Percentiles rank a stretch among this genome's conserved stretches.
Evolutionary conservation across 2,797 vertebrate species (phyloP).

Genomic region (Natrix natrix): DNA sequence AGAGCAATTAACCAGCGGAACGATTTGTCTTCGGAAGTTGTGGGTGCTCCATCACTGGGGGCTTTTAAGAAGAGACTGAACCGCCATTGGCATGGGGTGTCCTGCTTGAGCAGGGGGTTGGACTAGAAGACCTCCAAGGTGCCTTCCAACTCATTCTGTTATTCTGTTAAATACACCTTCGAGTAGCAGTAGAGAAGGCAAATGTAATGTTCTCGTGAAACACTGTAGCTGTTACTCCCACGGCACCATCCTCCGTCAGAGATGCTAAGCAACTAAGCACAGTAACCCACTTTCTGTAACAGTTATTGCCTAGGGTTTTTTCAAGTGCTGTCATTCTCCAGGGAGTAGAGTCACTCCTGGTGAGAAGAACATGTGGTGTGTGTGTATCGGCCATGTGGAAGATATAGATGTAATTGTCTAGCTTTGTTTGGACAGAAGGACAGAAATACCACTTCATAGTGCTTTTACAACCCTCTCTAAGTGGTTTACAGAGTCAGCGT

Average conservation of each 20-base stretch:
- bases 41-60: background rate
- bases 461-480: too few relatives aligned
- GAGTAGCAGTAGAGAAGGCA: background rate
- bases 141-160: background rate
- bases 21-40: background rate
- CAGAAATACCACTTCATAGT: too few relatives aligned
- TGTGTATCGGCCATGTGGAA: background rate
- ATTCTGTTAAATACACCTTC: background rate
- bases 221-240: background rate
- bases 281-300: constrained; percentile 56
- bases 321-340: background rate
- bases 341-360: background rate
- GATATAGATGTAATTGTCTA: background rate
- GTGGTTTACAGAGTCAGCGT: too few relatives aligned
- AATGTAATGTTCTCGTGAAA: background rate
- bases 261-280: constrained; percentile 57
- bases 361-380: background rate
- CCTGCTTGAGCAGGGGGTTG: background rate
- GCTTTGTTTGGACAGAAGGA: background rate
- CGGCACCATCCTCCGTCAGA: constrained; percentile 29
- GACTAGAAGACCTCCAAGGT: background rate
- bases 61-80: background rate
- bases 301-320: background rate
- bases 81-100: background rate
- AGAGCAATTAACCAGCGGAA: background rate